Base-by-base conservation (phyloP, 2,888 invertebrate species). In the Myopa testacea region DNA sequence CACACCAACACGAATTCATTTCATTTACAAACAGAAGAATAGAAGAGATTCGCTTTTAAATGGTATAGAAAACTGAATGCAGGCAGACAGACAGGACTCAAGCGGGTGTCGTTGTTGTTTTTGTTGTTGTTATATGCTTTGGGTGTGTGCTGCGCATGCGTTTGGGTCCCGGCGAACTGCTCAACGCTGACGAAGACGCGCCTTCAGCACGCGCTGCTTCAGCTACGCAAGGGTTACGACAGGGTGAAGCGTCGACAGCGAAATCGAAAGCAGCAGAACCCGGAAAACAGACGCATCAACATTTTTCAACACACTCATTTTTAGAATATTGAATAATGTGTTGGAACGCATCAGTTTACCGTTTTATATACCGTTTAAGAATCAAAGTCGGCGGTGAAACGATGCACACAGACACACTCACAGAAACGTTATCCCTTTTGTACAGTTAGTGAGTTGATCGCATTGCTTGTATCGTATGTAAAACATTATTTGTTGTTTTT, bases 61-160 rank as follows among this genome's bases (percentile, higher is more conserved):
- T 26, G 26, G 26, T 26, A 26, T 26, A 26, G 26, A 26, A 26
- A 26, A 26, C 26, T 1, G 26, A 26, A 26, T 26, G 6, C 62
- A 62, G 34, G 10, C 26, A 26, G 62, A 58, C 62, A 38, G 19
- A 34, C 62, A 19, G 50, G 14, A 8, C 10, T 8, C 10, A 3
- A 50, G 50, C 8, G 50, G 14, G 50, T 10, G 10, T 10, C 50
- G 50, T 8, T 50, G 50, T 50, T 50, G 10, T 8, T n/a, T n/a
- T n/a, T 12, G 62, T 19, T 26, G 62, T 19, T 34, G 62, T 26
- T 69, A 50, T 50, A 70, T 70, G 26, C 37, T 34, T 37, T 65
- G 63, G 74, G 74, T 74, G 72, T 60, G 72, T 72, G 74, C 65
- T 45, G 74, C 63, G 65, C 70, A 37, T 72, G 72, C 60, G 72